These are phyloP conservation scores for Dioctria linearis DNA, from an alignment of 2,888 invertebrate species.

Conservation along the genomic window DNA sequence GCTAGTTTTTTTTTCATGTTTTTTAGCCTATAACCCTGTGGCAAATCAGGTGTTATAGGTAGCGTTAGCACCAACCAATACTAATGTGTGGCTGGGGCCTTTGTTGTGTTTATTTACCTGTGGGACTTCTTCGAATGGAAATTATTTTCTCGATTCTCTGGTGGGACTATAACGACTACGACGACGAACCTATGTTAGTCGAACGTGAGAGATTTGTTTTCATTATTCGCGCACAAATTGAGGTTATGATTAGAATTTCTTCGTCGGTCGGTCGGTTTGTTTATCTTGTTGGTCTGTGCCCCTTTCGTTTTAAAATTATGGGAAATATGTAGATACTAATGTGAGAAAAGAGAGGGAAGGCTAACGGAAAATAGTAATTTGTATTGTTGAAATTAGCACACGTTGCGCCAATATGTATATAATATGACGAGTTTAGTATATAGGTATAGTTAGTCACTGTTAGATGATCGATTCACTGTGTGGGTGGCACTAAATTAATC, in stretches of 20 bases:
- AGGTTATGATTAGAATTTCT: slow-evolving; percentile 34
- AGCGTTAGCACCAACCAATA: background rate
- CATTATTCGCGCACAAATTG: slow-evolving; percentile 24
- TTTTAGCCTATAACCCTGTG: background rate
- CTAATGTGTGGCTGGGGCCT: background rate
- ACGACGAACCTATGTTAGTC: background rate
- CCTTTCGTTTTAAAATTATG: background rate
- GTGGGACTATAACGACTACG: background rate
- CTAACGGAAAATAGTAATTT: background rate
- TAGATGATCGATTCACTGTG: background rate
- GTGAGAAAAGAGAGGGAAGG: background rate
- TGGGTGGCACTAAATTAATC: no score
- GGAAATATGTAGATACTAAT: background rate
- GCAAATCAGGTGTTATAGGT: background rate
- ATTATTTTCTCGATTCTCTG: background rate
- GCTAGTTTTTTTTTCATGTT: background rate
- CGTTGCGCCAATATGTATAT: no score
- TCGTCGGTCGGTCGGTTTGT: slow-evolving; percentile 30
- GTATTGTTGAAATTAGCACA: no score
- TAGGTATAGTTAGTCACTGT: background rate
- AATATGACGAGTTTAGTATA: no score
- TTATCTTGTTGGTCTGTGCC: background rate
- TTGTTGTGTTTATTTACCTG: background rate
- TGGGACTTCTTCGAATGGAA: background rate
- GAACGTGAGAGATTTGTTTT: slow-evolving; percentile 41